phyloP scores from a whole-genome alignment of 2,797 vertebrate species.

The Paguma larvata region DNA sequence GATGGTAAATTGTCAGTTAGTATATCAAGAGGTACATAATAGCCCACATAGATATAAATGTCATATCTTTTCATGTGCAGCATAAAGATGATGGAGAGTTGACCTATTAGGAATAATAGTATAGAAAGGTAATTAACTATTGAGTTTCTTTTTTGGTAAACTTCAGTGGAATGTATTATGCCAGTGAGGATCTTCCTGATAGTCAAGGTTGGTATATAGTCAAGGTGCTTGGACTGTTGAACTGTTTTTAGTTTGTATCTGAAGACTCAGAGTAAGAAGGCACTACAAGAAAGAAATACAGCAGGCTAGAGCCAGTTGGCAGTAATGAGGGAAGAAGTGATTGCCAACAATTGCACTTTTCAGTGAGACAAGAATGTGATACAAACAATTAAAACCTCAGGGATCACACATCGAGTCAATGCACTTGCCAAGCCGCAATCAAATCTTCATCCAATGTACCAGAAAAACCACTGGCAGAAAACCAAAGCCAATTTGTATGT shows the following conservation, averaged over 20 bases:
- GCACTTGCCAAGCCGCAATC: constrained; percentile 74
- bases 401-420: constrained; percentile 65
- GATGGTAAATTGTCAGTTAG: not conserved
- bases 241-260: constrained; percentile 15
- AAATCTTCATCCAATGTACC: constrained; percentile 69
- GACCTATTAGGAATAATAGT: not conserved
- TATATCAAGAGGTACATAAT: not conserved
- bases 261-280: constrained; percentile 58
- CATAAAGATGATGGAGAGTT: not conserved
- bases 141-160: not conserved
- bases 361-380: constrained; percentile 74
- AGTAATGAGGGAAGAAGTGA: constrained; percentile 66
- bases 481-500: constrained; percentile 65
- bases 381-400: constrained; percentile 74
- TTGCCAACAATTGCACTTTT: constrained; percentile 74
- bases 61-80: not conserved
- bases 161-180: not conserved
- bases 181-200: not conserved
- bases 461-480: constrained; percentile 61
- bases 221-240: not conserved
- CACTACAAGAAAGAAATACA: constrained; percentile 57
- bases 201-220: not conserved
- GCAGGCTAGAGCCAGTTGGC: constrained; percentile 59
- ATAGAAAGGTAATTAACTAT: not conserved
- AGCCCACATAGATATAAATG: not conserved